Base-by-base conservation (phyloP, 2,797 vertebrate genomes). In the Rhinoraja longicauda region DNA sequence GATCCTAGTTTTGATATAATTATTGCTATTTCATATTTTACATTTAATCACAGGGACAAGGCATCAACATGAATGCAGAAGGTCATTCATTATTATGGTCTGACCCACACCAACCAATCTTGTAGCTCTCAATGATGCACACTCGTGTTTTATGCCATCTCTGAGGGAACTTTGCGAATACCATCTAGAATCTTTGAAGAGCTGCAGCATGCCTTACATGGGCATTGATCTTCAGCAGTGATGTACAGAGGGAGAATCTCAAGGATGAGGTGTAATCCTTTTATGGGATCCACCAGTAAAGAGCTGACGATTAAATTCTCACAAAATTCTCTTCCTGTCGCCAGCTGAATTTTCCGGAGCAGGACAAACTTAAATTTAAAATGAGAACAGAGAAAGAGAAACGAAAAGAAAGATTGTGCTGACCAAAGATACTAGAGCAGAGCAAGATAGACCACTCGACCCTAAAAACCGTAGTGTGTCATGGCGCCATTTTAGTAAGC, bases 1-100 rank as follows among this genome's bases (percentile, higher is more conserved):
- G 84, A 88, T 88, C 62, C n/a, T 67, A 88, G 84, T 88, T 88
- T 88, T 67, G 59, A 88, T 64, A 88, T 67, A 88, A 88, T 88
- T 88, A 88, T 88, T 88, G 84, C 84, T 3, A 88, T 88, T 88
- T 88, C 59, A 67, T 67, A 67, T 88, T 67, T 88, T 36, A 21
- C 59, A 88, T 88, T 88, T 88, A 64, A 88, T 88, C 59, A 21
- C 8, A 32, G 62, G 84, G 15, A 2, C 84, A 88, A 24, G 32
- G 84, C 84, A 88, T 67, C 84, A 67, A 62, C 62, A 67, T 7
- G 59, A 57, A 67, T 67, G n/a, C 1, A 88, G 84, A 36, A 67
- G 59, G 15, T 36, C 84, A 67, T 88, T 88, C 62, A 67, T 88
- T 88, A 88, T 67, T 64, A 67, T 67, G 62, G 59, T 59, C 64